Evolutionary conservation across 1,140 invertebrate genomes (phyloP), one percentile per base, ranked within the genome.

Genomic region (Lutraria rhynchaena): DNA sequence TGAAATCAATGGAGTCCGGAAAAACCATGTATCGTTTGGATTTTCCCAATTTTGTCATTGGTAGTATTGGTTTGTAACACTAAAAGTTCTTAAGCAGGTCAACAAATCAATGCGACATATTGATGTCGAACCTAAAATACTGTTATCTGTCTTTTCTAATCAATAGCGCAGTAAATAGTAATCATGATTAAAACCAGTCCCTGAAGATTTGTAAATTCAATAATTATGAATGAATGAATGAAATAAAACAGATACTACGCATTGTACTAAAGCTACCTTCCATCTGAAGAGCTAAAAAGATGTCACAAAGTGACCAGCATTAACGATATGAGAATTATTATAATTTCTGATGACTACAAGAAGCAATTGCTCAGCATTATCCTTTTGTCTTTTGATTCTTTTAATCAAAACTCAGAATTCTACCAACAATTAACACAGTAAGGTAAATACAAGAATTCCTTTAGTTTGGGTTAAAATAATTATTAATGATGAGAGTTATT

Each of bases 191-290:
- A 77, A 41, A 77, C 37, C 33, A 61, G 60, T 77, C 75, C 53
- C 75, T 49, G 53, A 77, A 67, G 75, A 77, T 77, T 77, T 77
- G 75, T 31, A 77, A 77, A 77, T 77, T 77, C 75, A 77, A 77
- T 77, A 77, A 77, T 67, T 77, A 44, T 77, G 60, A 77, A 77
- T 77, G 75, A 77, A 77, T 77, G 75, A 77, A 77, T 55, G 49
- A 41, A 55, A 41, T 55, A 46, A 29, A 31, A 41, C 24, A 41
- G 37, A 63, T 46, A 67, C 63, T 67, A 67, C 44, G 17, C 3
- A 3, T 57, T 11, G 1, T 27, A 57, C 55, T 27, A 57, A 29
- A 57, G 24, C 22, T 27, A 57, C 3, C 29, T 57, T 27, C 55
- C 24, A 27, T 63, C 35, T 31, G 60, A 63, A 61, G 35, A 63